Evolutionary conservation across 2,888 invertebrate genomes (phyloP).

Genomic region (Gisinianus flammeolus): DNA sequence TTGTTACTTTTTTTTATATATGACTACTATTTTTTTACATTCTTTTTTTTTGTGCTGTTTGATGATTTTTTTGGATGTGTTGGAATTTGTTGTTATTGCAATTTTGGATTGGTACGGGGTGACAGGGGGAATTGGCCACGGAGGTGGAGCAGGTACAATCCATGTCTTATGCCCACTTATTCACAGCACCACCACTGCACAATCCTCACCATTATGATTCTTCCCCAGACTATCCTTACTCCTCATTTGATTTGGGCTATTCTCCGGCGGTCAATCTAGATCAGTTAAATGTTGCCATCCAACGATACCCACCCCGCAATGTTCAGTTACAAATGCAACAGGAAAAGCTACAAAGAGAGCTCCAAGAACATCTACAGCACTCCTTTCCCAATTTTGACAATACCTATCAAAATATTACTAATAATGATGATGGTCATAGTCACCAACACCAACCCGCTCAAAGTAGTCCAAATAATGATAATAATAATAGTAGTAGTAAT

Average conservation of each 20-base stretch:
- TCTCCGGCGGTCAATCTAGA: slow-evolving; percentile 33
- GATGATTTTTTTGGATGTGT: slow-evolving; percentile 19
- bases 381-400: slow-evolving; percentile 19
- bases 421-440: slow-evolving; percentile 10
- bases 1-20: not conserved
- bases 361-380: slow-evolving; percentile 29
- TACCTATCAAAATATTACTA: too few species aligned
- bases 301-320: slow-evolving; percentile 51
- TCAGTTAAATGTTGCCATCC: slow-evolving; percentile 47
- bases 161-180: slow-evolving; percentile 47
- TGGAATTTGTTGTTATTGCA: slow-evolving; percentile 29
- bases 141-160: slow-evolving; percentile 57
- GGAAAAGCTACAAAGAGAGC: slow-evolving; percentile 9
- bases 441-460: slow-evolving; percentile 11
- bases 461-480: slow-evolving; percentile 1
- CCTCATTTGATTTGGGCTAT: slow-evolving; percentile 22
- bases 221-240: not conserved
- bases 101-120: slow-evolving; percentile 35
- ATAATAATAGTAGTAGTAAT: slow-evolving; percentile 8
- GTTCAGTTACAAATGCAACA: slow-evolving; percentile 39
- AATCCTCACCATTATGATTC: slow-evolving; percentile 27
- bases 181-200: slow-evolving; percentile 43
- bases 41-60: not conserved
- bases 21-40: not conserved
- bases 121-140: slow-evolving; percentile 47